Base-by-base conservation (phyloP, 2,797 vertebrate genomes). In the Hybognathus amarus region DNA sequence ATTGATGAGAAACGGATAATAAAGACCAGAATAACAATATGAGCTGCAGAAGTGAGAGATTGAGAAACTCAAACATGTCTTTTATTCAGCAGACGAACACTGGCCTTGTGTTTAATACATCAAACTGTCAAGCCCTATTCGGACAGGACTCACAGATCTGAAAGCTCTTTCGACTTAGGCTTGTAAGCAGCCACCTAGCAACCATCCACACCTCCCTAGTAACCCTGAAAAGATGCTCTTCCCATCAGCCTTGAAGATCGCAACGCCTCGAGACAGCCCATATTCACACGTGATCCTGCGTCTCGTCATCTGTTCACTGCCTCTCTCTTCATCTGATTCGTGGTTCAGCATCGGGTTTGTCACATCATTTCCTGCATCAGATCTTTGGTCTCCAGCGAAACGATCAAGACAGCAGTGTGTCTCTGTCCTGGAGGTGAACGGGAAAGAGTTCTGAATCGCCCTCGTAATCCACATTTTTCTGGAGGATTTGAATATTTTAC, bases 401-500 rank as follows among this genome's bases (percentile, higher is more conserved):
- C 11, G 0, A 45, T 5, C 4, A 4, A 13, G n/a, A 82, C 54
- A 11, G n/a, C 61, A 4, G n/a, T 68, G 67, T 38, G 64, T 77
- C 33, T 74, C 59, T 59, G 75, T 75, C 24, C 54, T 27, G 18
- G 63, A 80, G 84, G 68, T 84, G 38, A 50, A 64, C 64, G 30
- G 20, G 47, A 80, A 56, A 13, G 45, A 84, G 83, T 81, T 86
- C 77, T 45, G 67, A 84, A 88, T 80, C 80, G 76, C 42, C 61
- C 69, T 80, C 80, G n/a, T 73, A 85, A 87, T 86, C 80, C 85
- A 85, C 33, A 75, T 76, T 86, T 85, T 84, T 87, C 24, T 27
- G 70, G 64, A 68, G 67, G 85, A 83, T 88, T 87, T 85, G 27
- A 90, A 90, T 85, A 87, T 88, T 88, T 87, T 82, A 82, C 82